Evolutionary conservation across 2,888 invertebrate genomes (phyloP).

Genomic region (Chironomus riparius): DNA sequence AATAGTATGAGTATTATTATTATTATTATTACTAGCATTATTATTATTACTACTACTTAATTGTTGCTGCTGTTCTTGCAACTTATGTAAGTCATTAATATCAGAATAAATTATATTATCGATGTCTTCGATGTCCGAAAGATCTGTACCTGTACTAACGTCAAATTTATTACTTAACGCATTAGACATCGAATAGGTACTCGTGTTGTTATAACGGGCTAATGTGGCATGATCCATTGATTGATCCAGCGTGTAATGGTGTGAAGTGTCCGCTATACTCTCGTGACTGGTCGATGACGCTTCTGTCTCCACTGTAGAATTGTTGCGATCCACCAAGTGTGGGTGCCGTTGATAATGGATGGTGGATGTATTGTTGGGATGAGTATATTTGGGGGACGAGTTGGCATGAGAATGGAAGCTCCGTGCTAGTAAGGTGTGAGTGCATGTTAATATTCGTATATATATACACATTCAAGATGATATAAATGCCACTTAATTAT

Average conservation of each 20-base stretch:
- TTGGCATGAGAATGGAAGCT: conserved; percentile 40
- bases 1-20: conserved; percentile 21
- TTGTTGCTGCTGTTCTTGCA: conserved; percentile 36
- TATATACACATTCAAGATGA: background rate
- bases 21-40: background rate
- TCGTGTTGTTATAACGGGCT: conserved; percentile 42
- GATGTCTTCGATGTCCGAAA: conserved; percentile 30
- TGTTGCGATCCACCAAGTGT: conserved; percentile 43
- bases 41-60: background rate
- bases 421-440: conserved; percentile 36
- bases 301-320: conserved; percentile 44
- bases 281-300: conserved; percentile 48
- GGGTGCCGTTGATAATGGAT: conserved; percentile 32
- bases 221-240: conserved; percentile 34
- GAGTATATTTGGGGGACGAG: conserved; percentile 35
- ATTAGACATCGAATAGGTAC: conserved; percentile 45
- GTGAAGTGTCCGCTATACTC: conserved; percentile 36
- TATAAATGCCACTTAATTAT: background rate
- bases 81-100: conserved; percentile 41
- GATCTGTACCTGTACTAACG: conserved; percentile 39
- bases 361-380: conserved; percentile 34
- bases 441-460: background rate
- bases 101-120: conserved; percentile 43
- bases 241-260: conserved; percentile 31
- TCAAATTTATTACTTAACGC: conserved; percentile 31